Evolutionary conservation across 1,140 invertebrate genomes (phyloP).

Genomic region (Bombyx mori): ASM3026992v2 NC_085109.1:14236501-14237000

Average conservation of each 20-base stretch:
- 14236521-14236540: constrained; percentile 21
- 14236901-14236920: constrained; percentile 65
- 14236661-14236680: constrained; percentile 46
- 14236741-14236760: neutral
- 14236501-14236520: constrained; percentile 26
- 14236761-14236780: neutral
- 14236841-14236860: constrained; percentile 18
- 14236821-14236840: constrained; percentile 12
- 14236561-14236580: constrained; percentile 25
- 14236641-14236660: constrained; percentile 39
- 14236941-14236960: constrained; percentile 45
- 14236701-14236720: constrained; percentile 26
- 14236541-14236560: constrained; percentile 25
- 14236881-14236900: constrained; percentile 30
- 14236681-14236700: constrained; percentile 51
- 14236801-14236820: constrained; percentile 52
- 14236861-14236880: constrained; percentile 17
- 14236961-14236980: constrained; percentile 58
- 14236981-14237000: constrained; percentile 46
- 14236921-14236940: constrained; percentile 63
- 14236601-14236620: constrained; percentile 32
- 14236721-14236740: neutral
- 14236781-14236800: neutral
- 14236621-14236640: constrained; percentile 41
- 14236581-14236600: constrained; percentile 28